Evolutionary conservation across 1,140 invertebrate genomes (phyloP).

Genomic region (Drosophila nikananu): DNA sequence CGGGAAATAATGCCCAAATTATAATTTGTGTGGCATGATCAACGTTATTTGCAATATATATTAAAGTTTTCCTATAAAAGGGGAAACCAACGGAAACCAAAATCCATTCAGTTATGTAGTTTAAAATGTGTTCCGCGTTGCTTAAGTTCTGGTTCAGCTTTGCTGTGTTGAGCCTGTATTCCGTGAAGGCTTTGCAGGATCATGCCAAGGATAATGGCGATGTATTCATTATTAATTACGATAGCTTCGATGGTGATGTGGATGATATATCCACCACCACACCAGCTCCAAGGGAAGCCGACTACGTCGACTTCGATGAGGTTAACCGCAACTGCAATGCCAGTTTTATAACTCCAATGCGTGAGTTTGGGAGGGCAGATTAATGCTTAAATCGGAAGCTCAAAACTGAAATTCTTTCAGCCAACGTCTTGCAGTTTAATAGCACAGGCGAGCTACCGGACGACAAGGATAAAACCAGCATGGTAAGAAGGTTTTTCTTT

Average conservation of each 20-base stretch:
- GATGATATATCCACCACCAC: slow-evolving; percentile 72
- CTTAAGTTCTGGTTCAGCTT: slow-evolving; percentile 10
- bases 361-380: slow-evolving; percentile 44
- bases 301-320: slow-evolving; percentile 66
- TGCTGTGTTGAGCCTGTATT: slow-evolving; percentile 10
- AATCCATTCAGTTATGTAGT: slow-evolving; percentile 7
- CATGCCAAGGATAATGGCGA: slow-evolving; percentile 70
- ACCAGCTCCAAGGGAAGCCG: slow-evolving; percentile 25
- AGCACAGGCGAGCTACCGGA: slow-evolving; percentile 66
- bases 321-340: slow-evolving; percentile 64
- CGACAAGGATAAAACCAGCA: slow-evolving; percentile 72
- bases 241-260: slow-evolving; percentile 70
- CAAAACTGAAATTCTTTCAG: slow-evolving; percentile 37
- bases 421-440: slow-evolving; percentile 69
- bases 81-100: not conserved
- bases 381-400: not conserved
- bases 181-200: slow-evolving; percentile 33
- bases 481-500: slow-evolving; percentile 48
- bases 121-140: slow-evolving; percentile 43
- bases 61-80: slow-evolving; percentile 18
- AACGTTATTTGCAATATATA: slow-evolving; percentile 13
- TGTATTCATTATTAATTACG: slow-evolving; percentile 70
- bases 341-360: slow-evolving; percentile 71
- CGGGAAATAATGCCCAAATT: slow-evolving; percentile 32
- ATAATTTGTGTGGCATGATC: slow-evolving; percentile 41